Base-by-base conservation (phyloP, 2,113 vertebrate genomes). In the Ploceus nigricollis region DNA sequence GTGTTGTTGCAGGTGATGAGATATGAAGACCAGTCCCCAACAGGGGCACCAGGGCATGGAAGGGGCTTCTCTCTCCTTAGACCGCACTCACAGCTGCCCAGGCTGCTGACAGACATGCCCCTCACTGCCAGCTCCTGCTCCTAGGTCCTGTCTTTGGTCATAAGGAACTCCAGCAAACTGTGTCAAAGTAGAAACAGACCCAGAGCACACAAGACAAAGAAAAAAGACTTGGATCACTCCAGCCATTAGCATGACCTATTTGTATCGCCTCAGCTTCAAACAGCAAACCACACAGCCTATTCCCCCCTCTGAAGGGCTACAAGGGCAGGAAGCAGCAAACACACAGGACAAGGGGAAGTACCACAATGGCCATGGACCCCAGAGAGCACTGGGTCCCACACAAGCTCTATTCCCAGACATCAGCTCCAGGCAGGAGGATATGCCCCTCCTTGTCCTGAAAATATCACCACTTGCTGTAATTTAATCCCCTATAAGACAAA, bases 161-260 rank as follows among this genome's bases (percentile, higher is more conserved):
- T n/a, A 16, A 24, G 66, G 10, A 57, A 24, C 53, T 69, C 37
- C 37, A 60, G 4, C 9, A 85, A 90, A 45, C 13, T 28, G 2
- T 14, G 15, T 2, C 6, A 7, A 58, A 82, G 44, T 40, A 66
- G 30, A 76, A 33, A 63, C 20, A 60, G 20, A 5, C 12, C 21
- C 47, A 63, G 31, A 64, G 19, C 4, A 16, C 1, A 9, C 0
- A 3, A 82, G 51, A 60, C 0, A 0, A 35, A 76, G 33, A 37
- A 76, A 72, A 79, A 68, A 27, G 6, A 9, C n/a, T 61, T 5
- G 1, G n/a, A 80, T 24, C 37, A 21, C 20, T 73, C 72, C 35
- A 71, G 22, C 23, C 40, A 15, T 47, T 54, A 56, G 18, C 51
- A n/a, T 1, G 5, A 54, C 20, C 24, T 16, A 30, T 3, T 11